Conservation (phyloP, 2,888 invertebrate genomes). For the Auanema freiburgensis region DNA sequence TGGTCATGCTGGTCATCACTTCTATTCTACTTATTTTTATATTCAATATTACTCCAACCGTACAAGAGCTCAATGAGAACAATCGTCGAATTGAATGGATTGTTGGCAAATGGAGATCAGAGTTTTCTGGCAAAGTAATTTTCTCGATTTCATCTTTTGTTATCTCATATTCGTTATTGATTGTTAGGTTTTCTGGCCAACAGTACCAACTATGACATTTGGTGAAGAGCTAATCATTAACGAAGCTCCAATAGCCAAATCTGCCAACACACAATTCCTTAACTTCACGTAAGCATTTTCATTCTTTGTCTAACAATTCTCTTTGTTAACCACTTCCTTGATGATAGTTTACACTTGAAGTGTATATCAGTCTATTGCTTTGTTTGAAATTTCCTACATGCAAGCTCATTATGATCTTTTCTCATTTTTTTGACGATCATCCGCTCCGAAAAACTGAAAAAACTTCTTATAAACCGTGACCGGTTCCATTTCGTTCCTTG, state of each 20-base stretch:
- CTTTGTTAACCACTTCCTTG: no score
- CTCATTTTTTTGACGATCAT: no score
- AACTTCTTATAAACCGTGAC: neutral
- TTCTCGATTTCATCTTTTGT: neutral
- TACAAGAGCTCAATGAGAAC: slow-evolving; percentile 41
- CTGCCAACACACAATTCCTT: slow-evolving; percentile 61
- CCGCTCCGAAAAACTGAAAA: slow-evolving; percentile 3
- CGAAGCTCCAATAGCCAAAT: slow-evolving; percentile 62
- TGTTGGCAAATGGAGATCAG: slow-evolving; percentile 64
- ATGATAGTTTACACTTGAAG: no score
- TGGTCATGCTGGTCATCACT: no score
- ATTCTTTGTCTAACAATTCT: no score
- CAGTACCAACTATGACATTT: slow-evolving; percentile 65
- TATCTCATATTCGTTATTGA: slow-evolving; percentile 4
- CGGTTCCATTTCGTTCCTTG: neutral
- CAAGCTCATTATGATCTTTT: neutral
- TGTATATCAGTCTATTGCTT: no score
- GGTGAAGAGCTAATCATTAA: slow-evolving; percentile 62
- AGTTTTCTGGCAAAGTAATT: slow-evolving; percentile 62
- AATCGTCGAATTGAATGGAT: slow-evolving; percentile 62
- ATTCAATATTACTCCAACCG: slow-evolving; percentile 2
- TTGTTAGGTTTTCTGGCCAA: slow-evolving; percentile 62
- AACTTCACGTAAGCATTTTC: slow-evolving; percentile 62
- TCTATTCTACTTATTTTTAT: no score
- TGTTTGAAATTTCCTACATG: neutral